These are phyloP conservation scores for Adelphocoris suturalis DNA, from an alignment of 2,888 invertebrate genomes.

Conservation along the genomic window DNA sequence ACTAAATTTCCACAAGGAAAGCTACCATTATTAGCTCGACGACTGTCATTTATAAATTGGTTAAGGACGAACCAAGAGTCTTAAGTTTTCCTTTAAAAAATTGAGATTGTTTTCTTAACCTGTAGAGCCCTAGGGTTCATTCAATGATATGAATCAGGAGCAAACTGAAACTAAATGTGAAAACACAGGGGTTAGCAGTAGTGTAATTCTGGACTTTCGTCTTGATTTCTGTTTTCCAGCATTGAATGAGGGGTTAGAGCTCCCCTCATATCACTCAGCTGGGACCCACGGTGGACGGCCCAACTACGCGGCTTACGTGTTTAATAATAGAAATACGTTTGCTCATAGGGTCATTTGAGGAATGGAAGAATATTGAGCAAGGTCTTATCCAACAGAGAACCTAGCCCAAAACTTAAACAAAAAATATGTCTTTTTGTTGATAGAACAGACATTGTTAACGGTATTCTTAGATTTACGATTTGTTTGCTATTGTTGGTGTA, in stretches of 20 bases:
- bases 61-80: too few species aligned
- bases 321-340: slow-evolving; percentile 47
- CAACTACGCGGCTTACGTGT: slow-evolving; percentile 41
- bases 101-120: too few species aligned
- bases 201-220: slow-evolving; percentile 46
- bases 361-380: slow-evolving; percentile 7
- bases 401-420: neutral
- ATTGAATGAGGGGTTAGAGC: slow-evolving; percentile 60
- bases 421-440: neutral
- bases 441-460: slow-evolving; percentile 18
- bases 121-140: too few species aligned
- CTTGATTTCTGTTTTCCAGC: slow-evolving; percentile 63
- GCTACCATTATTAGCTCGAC: too few species aligned
- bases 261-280: slow-evolving; percentile 30
- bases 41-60: too few species aligned
- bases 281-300: slow-evolving; percentile 48
- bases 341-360: slow-evolving; percentile 46
- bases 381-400: neutral
- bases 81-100: too few species aligned
- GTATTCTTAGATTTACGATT: slow-evolving; percentile 19
- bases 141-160: too few species aligned
- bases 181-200: neutral
- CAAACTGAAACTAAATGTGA: too few species aligned
- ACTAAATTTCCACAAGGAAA: too few species aligned
- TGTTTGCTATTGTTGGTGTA: slow-evolving; percentile 61